Conservation (phyloP, 2,113 vertebrate genomes). For the Mormyrus iriodes region DNA sequence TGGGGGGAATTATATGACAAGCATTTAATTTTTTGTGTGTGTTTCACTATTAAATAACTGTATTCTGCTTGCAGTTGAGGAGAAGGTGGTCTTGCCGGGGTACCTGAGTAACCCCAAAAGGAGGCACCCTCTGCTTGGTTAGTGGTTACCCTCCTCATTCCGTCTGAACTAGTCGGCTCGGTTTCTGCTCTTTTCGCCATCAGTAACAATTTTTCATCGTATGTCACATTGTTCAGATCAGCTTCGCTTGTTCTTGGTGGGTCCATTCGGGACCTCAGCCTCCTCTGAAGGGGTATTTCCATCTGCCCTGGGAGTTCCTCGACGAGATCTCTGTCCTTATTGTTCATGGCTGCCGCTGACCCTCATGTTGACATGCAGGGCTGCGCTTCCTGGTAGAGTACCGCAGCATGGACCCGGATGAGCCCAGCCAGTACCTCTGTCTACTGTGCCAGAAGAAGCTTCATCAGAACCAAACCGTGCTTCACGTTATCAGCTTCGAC, state of each 20-base stretch:
- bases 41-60: not conserved
- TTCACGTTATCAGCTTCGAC: not conserved
- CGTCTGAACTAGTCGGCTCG: not conserved
- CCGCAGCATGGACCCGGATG: not conserved
- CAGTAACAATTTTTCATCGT: not conserved
- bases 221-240: not conserved
- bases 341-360: not conserved
- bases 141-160: not conserved
- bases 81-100: not conserved
- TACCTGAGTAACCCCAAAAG: not conserved
- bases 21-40: not conserved
- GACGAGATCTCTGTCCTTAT: not conserved
- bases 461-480: not conserved
- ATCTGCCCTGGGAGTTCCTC: not conserved
- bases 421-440: not conserved
- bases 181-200: not conserved
- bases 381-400: not conserved
- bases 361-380: not conserved
- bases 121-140: not conserved
- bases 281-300: not conserved
- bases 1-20: not conserved
- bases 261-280: not conserved
- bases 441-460: not conserved
- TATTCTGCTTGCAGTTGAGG: not conserved
- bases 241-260: not conserved